phyloP scores from a whole-genome alignment of 2,797 vertebrate genomes.

The Notolepis coatsorum region DNA sequence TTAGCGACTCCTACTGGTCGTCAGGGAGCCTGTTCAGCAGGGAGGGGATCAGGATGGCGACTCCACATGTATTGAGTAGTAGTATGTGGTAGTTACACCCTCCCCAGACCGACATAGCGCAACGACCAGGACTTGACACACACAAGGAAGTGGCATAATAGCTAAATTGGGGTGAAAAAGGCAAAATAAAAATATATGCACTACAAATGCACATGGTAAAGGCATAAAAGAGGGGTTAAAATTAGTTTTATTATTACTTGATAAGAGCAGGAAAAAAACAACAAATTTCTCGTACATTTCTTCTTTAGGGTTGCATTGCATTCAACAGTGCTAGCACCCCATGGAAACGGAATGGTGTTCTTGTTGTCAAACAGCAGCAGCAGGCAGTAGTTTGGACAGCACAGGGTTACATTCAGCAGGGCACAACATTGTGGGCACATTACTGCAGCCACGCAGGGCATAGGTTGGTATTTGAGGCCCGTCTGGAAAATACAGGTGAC shows the following conservation, averaged over 20 bases:
- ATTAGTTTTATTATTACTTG: slow-evolving; percentile 87
- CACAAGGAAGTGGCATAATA: too few relatives aligned
- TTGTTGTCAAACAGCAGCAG: slow-evolving; percentile 74
- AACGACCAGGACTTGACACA: too few relatives aligned
- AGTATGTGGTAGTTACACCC: too few relatives aligned
- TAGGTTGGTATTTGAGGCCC: slow-evolving; percentile 49
- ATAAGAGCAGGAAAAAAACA: slow-evolving; percentile 74
- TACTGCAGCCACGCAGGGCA: slow-evolving; percentile 53
- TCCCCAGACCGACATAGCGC: too few relatives aligned
- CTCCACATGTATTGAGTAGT: too few relatives aligned
- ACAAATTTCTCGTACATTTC: slow-evolving; percentile 74
- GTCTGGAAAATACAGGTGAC: slow-evolving; percentile 69
- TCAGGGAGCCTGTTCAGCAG: too few relatives aligned
- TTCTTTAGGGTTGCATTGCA: slow-evolving; percentile 65
- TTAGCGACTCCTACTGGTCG: too few relatives aligned
- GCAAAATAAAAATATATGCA: too few relatives aligned
- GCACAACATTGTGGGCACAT: slow-evolving; percentile 31
- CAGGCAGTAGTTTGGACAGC: slow-evolving; percentile 77
- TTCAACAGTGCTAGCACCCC: slow-evolving; percentile 55
- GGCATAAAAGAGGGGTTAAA: slow-evolving; percentile 78
- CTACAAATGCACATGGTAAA: slow-evolving; percentile 54
- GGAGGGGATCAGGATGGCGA: too few relatives aligned
- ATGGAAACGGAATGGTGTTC: slow-evolving; percentile 82
- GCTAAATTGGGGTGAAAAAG: too few relatives aligned
- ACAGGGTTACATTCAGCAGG: slow-evolving; percentile 65